phyloP scores from a whole-genome alignment of 2,888 invertebrate genomes.

The Drosophila rubida region DNA sequence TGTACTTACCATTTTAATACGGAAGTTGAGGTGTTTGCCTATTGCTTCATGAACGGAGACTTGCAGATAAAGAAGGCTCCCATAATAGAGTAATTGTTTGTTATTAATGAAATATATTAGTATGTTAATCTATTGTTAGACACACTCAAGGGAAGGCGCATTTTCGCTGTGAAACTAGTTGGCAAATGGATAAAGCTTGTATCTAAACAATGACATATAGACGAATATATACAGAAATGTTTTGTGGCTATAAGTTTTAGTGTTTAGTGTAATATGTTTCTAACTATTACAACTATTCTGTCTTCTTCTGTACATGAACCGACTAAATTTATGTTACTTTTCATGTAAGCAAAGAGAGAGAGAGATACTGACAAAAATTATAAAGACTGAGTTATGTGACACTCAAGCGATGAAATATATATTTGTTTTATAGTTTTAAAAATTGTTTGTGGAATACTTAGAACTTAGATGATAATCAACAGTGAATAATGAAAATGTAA shows the following conservation, averaged over 20 bases:
- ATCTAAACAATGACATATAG: not conserved
- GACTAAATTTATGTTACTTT: no score
- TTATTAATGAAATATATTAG: slow-evolving; percentile 29
- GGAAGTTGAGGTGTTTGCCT: slow-evolving; percentile 33
- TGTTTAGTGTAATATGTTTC: not conserved
- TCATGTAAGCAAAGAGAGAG: no score
- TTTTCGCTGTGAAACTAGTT: slow-evolving; percentile 4
- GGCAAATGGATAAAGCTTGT: not conserved
- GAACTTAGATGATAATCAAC: slow-evolving; percentile 2
- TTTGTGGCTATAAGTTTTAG: no score
- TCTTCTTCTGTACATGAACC: not conserved
- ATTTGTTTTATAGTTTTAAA: not conserved
- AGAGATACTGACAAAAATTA: no score
- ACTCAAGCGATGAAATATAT: not conserved
- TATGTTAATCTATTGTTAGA: slow-evolving; percentile 18
- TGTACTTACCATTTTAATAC: slow-evolving; percentile 55
- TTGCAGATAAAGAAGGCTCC: slow-evolving; percentile 71
- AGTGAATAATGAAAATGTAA: not conserved
- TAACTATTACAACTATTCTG: not conserved
- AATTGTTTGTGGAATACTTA: not conserved
- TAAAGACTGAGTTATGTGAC: no score
- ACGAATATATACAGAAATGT: not conserved
- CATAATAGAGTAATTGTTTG: slow-evolving; percentile 48
- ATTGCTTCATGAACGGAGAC: slow-evolving; percentile 56
- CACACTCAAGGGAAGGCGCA: not conserved